These are phyloP conservation scores for Lytechinus pictus DNA, from an alignment of 35 echinoderm and acorn worm species.

Conservation along the genomic window DNA sequence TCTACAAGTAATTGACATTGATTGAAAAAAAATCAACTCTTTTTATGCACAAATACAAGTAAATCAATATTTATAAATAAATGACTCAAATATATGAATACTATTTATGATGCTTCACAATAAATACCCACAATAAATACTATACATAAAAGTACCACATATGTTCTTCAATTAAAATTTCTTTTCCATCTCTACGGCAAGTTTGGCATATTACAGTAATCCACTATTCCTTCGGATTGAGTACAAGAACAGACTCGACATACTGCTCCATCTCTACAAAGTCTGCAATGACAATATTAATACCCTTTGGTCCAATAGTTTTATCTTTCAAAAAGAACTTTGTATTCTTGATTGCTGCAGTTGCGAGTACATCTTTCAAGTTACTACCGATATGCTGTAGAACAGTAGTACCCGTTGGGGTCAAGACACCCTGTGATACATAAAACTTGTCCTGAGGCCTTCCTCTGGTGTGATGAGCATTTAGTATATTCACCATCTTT, in stretches of 20 bases:
- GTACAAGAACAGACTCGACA: constrained; percentile 60
- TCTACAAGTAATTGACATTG: neutral
- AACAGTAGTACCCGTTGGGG: constrained; percentile 79
- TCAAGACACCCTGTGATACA: constrained; percentile 79
- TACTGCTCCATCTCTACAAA: constrained; percentile 78
- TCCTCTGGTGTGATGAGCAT: constrained; percentile 75
- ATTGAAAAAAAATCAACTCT: too few species aligned
- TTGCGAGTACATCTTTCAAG: constrained; percentile 63
- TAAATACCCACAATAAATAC: neutral
- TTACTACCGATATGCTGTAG: constrained; percentile 65
- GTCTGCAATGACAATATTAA: constrained; percentile 88
- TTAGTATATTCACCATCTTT: constrained; percentile 77
- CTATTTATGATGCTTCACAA: neutral
- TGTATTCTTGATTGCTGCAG: constrained; percentile 63
- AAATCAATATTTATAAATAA: neutral
- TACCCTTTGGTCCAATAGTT: constrained; percentile 55
- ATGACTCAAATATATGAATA: neutral
- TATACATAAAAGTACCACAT: neutral
- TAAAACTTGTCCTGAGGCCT: constrained; percentile 64
- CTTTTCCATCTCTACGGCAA: neutral
- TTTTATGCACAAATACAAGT: too few species aligned
- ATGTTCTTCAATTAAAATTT: neutral
- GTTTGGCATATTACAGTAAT: neutral
- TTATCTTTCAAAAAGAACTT: constrained; percentile 77
- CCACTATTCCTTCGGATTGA: constrained; percentile 44